Percentiles rank a stretch among this genome's conserved stretches.
Evolutionary conservation across 2,797 vertebrate species (phyloP).

Genomic region (Balearica regulorum): DNA sequence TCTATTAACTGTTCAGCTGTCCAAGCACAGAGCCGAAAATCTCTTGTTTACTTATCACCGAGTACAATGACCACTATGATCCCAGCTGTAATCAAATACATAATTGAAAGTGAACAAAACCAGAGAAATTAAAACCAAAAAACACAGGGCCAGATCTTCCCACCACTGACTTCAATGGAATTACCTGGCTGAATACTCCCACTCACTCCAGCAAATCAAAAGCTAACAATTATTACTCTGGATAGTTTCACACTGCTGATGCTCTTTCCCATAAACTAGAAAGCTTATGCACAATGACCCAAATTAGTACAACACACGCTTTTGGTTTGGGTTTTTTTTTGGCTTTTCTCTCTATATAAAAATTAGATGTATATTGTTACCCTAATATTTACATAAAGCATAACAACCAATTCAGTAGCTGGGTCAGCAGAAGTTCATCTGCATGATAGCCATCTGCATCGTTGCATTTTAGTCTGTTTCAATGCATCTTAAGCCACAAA

Average conservation of each 20-base stretch:
- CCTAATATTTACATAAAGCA: slow-evolving; percentile 32
- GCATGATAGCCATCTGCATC: neutral
- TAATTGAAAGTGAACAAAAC: slow-evolving; percentile 29
- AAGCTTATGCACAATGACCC: neutral
- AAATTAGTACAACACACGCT: slow-evolving; percentile 1
- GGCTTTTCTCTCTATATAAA: slow-evolving; percentile 41
- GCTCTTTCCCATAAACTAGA: neutral
- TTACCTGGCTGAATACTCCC: neutral
- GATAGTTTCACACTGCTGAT: neutral
- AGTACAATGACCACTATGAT: slow-evolving; percentile 13
- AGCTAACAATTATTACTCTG: slow-evolving; percentile 5
- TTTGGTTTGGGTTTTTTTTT: neutral
- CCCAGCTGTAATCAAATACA: slow-evolving; percentile 1
- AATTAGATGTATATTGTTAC: slow-evolving; percentile 3
- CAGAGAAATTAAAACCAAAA: neutral
- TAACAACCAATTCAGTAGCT: slow-evolving; percentile 1
- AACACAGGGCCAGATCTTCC: neutral
- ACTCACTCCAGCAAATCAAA: slow-evolving; percentile 31
- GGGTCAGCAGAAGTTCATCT: slow-evolving; percentile 41
- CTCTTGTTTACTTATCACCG: slow-evolving; percentile 28
- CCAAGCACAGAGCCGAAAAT: neutral
- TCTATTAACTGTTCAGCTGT: slow-evolving; percentile 65
- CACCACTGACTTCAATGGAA: neutral
- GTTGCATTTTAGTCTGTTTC: neutral
- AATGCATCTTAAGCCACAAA: neutral